Base-by-base conservation (phyloP, 1,140 invertebrate genomes). In the Spodoptera frugiperda region DNA sequence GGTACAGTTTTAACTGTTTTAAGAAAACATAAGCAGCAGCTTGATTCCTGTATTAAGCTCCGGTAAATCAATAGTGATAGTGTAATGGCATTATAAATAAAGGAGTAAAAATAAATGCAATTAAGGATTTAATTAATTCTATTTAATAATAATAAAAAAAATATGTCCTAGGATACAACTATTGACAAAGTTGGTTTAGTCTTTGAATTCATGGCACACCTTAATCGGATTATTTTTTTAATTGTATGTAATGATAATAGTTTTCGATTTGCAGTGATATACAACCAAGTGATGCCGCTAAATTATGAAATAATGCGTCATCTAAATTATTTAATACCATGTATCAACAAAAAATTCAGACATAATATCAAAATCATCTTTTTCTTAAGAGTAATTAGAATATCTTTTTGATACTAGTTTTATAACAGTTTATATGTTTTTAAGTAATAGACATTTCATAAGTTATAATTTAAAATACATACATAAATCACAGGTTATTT, bases 111-210 rank as follows among this genome's bases (percentile, higher is more conserved):
- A 33, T 51, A 75, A 59, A 19, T 49, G 25, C 25, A 71, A 1
- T 39, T 39, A 8, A 55, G 54, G 19, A 33, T 33, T 67, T 59
- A 61, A 76, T 73, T 46, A 51, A 65, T 78, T 55, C 75, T 68
- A 78, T 80, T 80, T 80, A 33, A 39, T 65, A 67, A 46, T 61
- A 55, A 76, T 53, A 76, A 55, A 67, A 76, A 67, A 76, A 67
- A 59, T 57, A 57, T 57, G 51, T 12, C 30, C 54, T 73, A 73
- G 14, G 19, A 54, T 55, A 54, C 30, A 73, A 14, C 33, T 63
- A 44, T 33, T 59, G 44, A 73, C 33, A 44, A 59, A 72, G 14
- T 59, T 59, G 70, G 48, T 59, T 71, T 73, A 59, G 54, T 48
- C 33, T 59, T 57, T 57, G 17, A 57, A 73, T 44, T 73, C n/a